Conservation (phyloP, 2,113 vertebrate species). For the Orthonyx spaldingii region DNA sequence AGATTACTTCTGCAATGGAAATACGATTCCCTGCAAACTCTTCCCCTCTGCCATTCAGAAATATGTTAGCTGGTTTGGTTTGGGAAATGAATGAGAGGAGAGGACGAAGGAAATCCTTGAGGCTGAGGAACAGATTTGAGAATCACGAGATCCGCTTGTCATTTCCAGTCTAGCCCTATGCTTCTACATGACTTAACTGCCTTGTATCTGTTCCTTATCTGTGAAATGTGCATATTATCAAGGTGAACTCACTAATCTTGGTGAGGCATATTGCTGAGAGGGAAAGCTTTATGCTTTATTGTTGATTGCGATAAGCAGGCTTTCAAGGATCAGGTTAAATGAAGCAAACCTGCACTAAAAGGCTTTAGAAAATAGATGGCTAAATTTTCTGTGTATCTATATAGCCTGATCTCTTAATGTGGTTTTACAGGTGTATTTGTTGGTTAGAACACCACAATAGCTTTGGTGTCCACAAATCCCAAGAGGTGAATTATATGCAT, state of each 20-base stretch:
- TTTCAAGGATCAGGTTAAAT: slow-evolving; percentile 9
- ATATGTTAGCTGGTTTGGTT: neutral
- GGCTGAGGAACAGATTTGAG: neutral
- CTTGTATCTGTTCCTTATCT: slow-evolving; percentile 34
- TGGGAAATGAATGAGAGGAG: neutral
- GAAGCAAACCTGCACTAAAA: neutral
- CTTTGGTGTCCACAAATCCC: neutral
- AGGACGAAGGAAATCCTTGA: neutral
- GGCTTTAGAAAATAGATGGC: neutral
- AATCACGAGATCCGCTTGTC: neutral
- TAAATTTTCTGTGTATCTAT: neutral
- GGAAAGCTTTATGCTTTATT: neutral
- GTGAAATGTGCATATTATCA: neutral
- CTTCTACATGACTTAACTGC: neutral
- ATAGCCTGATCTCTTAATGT: neutral
- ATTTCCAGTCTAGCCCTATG: neutral
- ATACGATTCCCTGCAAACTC: neutral
- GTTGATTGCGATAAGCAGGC: neutral
- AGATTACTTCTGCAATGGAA: neutral
- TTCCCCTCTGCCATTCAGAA: neutral
- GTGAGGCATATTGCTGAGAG: neutral
- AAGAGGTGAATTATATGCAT: neutral
- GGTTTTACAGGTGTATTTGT: neutral
- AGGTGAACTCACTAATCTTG: neutral
- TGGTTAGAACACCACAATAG: neutral